Evolutionary conservation across 2,797 vertebrate species (phyloP), one percentile per base, ranked within the genome.

Genomic region (Apodemus agrarius): DNA sequence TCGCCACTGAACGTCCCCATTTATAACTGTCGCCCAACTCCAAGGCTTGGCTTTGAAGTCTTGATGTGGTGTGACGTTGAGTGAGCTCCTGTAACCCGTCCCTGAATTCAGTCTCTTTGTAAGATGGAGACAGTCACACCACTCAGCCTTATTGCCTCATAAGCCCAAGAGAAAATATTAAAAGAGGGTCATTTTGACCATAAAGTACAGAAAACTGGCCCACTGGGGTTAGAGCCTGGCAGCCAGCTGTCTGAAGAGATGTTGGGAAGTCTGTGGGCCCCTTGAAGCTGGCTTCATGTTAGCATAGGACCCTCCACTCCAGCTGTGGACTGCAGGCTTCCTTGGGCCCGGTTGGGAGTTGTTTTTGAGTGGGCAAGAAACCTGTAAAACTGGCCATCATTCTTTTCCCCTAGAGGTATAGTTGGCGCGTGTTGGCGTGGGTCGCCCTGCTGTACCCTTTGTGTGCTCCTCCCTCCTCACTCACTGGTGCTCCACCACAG

Each of bases 101-200:
- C 57, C 69, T 76, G 72, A 76, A 76, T 59, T 59, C 54, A 21
- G 5, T 59, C 37, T 43, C 8, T 52, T 91, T 90, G 49, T 97
- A 81, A 80, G 76, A 24, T 16, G 3, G 72, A 76, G 63, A 40
- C 34, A 49, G 0, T 49, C 67, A 31, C 3, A 37, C 43, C 24
- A 12, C 34, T 96, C n/a, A 26, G 91, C 63, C 21, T 90, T 57
- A 29, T 8, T 57, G 31, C 54, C 40, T 65, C 13, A 26, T 63
- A 7, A 69, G 31, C 24, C 29, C 11, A 40, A 87, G 78, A 63
- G 92, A 40, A 49, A 91, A n/a, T n/a, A 13, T 63, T 34, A 40
- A 34, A 67, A 78, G 84, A 69, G 40, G 13, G 52, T 85, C 65
- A 72, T 69, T 87, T 89, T 65, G 49, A 81, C 57, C 43, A 11